phyloP scores from a whole-genome alignment of 30 jellyfish, hydroid and myxozoan species.

The Aurelia aurita complex sp. Pacific region DNA sequence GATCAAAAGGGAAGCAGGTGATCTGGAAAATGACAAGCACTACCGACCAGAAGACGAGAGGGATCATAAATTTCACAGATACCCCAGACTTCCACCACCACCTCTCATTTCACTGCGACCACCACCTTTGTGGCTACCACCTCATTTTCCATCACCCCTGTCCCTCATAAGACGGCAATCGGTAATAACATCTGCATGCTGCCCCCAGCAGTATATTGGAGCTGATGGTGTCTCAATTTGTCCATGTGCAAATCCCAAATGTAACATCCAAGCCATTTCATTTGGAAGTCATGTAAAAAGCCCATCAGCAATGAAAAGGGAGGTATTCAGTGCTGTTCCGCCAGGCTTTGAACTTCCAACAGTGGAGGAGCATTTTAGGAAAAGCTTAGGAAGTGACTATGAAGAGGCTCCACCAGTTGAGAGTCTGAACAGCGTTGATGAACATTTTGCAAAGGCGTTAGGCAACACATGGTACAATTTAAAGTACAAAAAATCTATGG shows the following conservation, averaged over 20 bases:
- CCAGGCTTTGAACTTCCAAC: conserved; percentile 94
- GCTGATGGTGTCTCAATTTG: conserved; percentile 60
- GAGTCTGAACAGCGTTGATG: conserved; percentile 93
- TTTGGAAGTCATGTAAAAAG: conserved; percentile 37
- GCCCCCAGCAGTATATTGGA: conserved; percentile 56
- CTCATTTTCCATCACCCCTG: conserved; percentile 64
- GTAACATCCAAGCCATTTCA: conserved; percentile 60
- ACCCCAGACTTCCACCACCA: conserved; percentile 73
- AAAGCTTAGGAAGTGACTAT: conserved; percentile 90
- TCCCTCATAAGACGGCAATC: conserved; percentile 82
- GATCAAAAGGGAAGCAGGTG: conserved; percentile 34
- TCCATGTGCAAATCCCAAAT: conserved; percentile 74
- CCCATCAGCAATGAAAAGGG: conserved; percentile 54
- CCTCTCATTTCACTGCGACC: conserved; percentile 74
- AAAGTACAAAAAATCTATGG: conserved; percentile 62
- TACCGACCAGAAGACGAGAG: conserved; percentile 38
- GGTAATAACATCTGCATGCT: conserved; percentile 77
- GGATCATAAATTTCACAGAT: conserved; percentile 50
- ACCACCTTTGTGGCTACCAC: conserved; percentile 63
- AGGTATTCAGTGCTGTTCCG: conserved; percentile 70
- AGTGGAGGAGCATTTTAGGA: conserved; percentile 95
- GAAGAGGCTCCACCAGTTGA: conserved; percentile 69
- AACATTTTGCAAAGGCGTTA: conserved; percentile 96
- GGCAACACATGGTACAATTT: conserved; percentile 90
- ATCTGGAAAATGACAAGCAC: conserved; percentile 33